Percentiles rank a stretch among this genome's conserved stretches.
Evolutionary conservation across 2,888 invertebrate species (phyloP).

Genomic region (Acronicta leporina): DNA sequence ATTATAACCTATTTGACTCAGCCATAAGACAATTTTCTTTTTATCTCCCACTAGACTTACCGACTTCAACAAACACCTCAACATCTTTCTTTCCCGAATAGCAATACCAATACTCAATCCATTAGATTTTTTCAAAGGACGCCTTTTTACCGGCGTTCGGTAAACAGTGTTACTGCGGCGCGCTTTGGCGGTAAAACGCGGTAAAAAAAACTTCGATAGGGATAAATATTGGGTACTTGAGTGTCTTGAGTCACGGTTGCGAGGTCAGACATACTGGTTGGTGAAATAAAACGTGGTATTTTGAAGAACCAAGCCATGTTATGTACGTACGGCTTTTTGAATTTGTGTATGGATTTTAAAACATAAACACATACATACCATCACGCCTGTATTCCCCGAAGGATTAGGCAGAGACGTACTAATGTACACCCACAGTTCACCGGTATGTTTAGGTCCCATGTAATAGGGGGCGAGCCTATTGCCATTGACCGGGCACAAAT

Average conservation of each 20-base stretch:
- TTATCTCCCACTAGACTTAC: slow-evolving; percentile 17
- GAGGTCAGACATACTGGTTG: slow-evolving; percentile 32
- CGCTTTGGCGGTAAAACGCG: slow-evolving; percentile 52
- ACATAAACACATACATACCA: too few relatives aligned
- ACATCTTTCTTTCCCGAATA: slow-evolving; percentile 7
- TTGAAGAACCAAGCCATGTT: not conserved
- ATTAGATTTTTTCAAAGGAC: slow-evolving; percentile 45
- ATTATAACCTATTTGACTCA: not conserved
- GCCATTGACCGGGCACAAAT: too few relatives aligned
- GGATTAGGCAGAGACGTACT: too few relatives aligned
- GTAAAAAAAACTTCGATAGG: slow-evolving; percentile 46
- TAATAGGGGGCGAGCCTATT: too few relatives aligned
- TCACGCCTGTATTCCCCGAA: too few relatives aligned
- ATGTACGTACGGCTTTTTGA: not conserved
- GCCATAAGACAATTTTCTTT: slow-evolving; percentile 18
- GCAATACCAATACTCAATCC: slow-evolving; percentile 32
- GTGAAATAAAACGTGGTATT: slow-evolving; percentile 5
- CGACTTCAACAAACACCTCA: slow-evolving; percentile 19
- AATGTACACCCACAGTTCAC: too few relatives aligned
- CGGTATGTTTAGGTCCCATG: too few relatives aligned
- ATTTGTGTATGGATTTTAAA: not conserved
- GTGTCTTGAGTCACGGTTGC: slow-evolving; percentile 42
- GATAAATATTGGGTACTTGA: slow-evolving; percentile 50
- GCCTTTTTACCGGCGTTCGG: slow-evolving; percentile 43
- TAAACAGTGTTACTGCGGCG: slow-evolving; percentile 51